Base-by-base conservation (phyloP, 2,797 vertebrate species). In the Chaunax sp. region DNA sequence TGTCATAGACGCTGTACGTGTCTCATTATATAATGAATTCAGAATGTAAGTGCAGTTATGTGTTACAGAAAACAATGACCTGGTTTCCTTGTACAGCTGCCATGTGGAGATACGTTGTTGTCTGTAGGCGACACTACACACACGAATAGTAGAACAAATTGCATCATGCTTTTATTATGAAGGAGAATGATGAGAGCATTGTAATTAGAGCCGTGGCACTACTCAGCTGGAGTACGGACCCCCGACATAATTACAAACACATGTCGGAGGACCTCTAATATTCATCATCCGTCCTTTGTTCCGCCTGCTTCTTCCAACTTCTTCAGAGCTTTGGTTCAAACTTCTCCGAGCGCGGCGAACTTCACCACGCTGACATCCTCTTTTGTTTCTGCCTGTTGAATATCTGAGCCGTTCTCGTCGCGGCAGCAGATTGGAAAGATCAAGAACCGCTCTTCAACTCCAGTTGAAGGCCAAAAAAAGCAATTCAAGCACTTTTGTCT, bases 401-500 rank as follows among this genome's bases (percentile, higher is more conserved):
- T 84, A 86, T 90, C 77, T 84, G 77, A 87, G 83, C 71, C 72
- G 80, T 77, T 85, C 89, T 85, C 76, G 87, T 88, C 87, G 43
- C 66, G 75, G 64, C 25, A 28, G 77, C 77, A 86, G 88, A 92
- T 90, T 89, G 86, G 75, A 61, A 86, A 87, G 88, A 91, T 90
- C 90, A 92, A 90, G 86, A 84, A 81, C 70, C 3, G 55, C 72
- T 62, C 77, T 67, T 82, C 72, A 75, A 22, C 86, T 77, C 14
- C 69, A 78, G 64, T 87, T 82, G 81, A 86, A 85, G 80, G 77
- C 77, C 73, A 80, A 81, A 89, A 91, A 90, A 91, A 78, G 89
- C 87, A 81, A 89, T 84, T 88, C 81, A 67, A 87, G 90, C 91
- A 90, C 67, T 90, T 89, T 80, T 82, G 70, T 80, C 84, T 84